Base-by-base conservation (phyloP, 2,797 vertebrate species). In the Gallinago solitaria region DNA sequence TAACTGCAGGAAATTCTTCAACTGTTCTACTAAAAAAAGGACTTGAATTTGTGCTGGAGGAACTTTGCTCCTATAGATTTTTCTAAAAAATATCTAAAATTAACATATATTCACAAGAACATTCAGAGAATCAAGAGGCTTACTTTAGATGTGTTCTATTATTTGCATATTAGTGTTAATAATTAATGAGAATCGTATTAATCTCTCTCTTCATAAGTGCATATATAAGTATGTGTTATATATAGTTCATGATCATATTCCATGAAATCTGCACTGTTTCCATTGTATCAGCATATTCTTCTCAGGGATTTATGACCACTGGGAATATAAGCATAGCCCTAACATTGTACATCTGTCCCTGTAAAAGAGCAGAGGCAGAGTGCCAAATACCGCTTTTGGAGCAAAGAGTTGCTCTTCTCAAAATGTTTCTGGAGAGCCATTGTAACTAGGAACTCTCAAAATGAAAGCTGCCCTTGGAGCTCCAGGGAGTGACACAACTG, bases 281-380 rank as follows among this genome's bases (percentile, higher is more conserved):
- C 69, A 83, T 93, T 59, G 33, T 89, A 94, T 93, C 75, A 91
- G 81, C 88, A 89, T 96, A 92, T 83, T 92, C 57, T 89, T 89
- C 60, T 43, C 43, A 39, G 35, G 21, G 51, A 86, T 94, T 94
- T 96, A 95, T 81, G 47, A 19, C 28, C 33, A 21, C 41, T 73
- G 76, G n/a, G 79, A 92, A 86, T 83, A 94, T 60, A 93, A 94
- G 89, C 69, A 88, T 37, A 67, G 33, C 30, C 33, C 25, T 95
- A 90, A 95, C 87, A 81, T 69, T 82, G 45, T 88, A 87, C 90
- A 95, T 93, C 94, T 94, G 82, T 92, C 61, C 53, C 35, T 67
- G 33, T 76, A 78, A 92, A 90, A 88, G 35, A 93, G 15, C 53
- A 51, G 10, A 50, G 84, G 90, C 84, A 76, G 39, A 89, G 43